phyloP scores from a whole-genome alignment of 2,888 invertebrate species.

The Polyploca ridens region DNA sequence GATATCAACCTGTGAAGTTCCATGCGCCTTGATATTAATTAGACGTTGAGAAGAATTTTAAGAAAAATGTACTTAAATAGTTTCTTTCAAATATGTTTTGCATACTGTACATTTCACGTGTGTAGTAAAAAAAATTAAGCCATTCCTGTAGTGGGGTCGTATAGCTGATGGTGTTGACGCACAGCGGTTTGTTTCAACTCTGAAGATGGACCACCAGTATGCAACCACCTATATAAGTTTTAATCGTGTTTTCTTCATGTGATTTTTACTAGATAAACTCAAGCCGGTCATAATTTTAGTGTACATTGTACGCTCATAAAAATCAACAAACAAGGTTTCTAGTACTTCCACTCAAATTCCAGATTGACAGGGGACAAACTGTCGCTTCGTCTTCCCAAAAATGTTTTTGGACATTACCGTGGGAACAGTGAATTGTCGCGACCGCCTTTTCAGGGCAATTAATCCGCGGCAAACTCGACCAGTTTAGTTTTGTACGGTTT shows the following conservation, averaged over 20 bases:
- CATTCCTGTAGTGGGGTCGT: too few species aligned
- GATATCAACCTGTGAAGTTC: background rate
- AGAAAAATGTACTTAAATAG: background rate
- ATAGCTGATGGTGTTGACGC: too few species aligned
- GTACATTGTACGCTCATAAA: background rate
- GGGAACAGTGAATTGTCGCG: slow-evolving; percentile 48
- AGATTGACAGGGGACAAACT: slow-evolving; percentile 7
- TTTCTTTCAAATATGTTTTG: background rate
- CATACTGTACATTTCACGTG: too few species aligned
- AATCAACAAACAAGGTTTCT: background rate
- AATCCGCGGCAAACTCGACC: slow-evolving; percentile 46
- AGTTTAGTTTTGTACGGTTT: slow-evolving; percentile 47
- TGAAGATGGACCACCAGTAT: background rate
- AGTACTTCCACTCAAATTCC: slow-evolving; percentile 1
- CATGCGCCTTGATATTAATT: background rate
- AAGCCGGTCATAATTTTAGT: background rate
- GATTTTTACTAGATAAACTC: background rate
- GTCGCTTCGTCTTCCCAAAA: slow-evolving; percentile 5
- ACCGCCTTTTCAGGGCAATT: slow-evolving; percentile 57
- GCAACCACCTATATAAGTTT: background rate
- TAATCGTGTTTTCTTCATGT: background rate
- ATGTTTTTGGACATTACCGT: slow-evolving; percentile 37
- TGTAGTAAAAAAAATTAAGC: too few species aligned
- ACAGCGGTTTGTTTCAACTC: too few species aligned
- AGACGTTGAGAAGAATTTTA: background rate